Evolutionary conservation across 2,113 vertebrate genomes (phyloP), one percentile per base, ranked within the genome.

Genomic region (Arenaria interpres): DNA sequence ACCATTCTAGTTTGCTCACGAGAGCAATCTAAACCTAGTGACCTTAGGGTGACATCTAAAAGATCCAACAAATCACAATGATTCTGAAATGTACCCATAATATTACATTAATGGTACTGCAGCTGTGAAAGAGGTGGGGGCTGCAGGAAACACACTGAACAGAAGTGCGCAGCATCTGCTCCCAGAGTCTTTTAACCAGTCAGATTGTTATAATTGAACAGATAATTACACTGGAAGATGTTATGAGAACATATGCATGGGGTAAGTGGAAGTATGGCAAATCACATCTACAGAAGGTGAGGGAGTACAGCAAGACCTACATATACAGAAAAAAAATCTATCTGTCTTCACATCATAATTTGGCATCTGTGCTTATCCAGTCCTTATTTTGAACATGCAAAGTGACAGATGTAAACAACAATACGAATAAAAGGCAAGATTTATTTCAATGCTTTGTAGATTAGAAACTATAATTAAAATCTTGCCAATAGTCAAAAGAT

Each of bases 321-420:
- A 41, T 2, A 82, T 41, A 64, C 37, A 75, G 60, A 37, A 74
- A 85, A 85, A 82, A 66, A 41, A 75, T 18, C 6, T 24, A 48
- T 62, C 53, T 43, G 27, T 87, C 43, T 72, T 84, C 75, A 66
- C 32, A 85, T 22, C 28, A 68, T 59, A 79, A 96, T 91, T 87
- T 89, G 45, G 39, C 78, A 92, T 82, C 87, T 91, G 82, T 62
- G 56, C 78, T 79, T 88, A 91, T 73, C 48, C 46, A 82, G 77
- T 48, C 67, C n/a, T 90, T 77, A 69, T 57, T 94, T 39, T 85
- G 82, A 93, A 96, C 53, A 81, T 76, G 53, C 53, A 87, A 92
- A 95, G 48, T 77, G 45, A 66, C 89, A 95, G 96, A 94, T 90
- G 89, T 39, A 66, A 93, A 76, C n/a, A 86, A 77, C 51, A 85